These are phyloP conservation scores for Kryptolebias marmoratus DNA, from an alignment of 2,113 vertebrate genomes.

Conservation along the genomic window DNA sequence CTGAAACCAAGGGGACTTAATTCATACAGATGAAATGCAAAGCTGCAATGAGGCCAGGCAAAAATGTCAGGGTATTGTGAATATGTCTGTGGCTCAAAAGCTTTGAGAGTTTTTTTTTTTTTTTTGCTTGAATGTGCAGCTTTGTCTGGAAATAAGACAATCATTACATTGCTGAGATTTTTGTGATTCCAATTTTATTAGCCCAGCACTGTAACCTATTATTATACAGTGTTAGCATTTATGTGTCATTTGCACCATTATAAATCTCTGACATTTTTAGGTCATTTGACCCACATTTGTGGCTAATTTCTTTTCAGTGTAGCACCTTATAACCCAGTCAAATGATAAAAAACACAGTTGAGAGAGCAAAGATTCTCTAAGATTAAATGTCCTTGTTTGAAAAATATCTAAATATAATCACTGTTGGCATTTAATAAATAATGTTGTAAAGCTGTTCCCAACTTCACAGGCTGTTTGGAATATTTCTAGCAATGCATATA, in stretches of 20 bases:
- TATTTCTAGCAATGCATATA: neutral
- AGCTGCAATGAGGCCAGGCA: neutral
- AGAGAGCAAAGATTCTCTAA: neutral
- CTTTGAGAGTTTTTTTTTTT: neutral
- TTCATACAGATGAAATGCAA: neutral
- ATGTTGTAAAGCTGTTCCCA: neutral
- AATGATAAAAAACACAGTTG: neutral
- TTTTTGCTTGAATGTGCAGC: neutral
- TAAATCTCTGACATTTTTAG: neutral
- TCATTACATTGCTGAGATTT: neutral
- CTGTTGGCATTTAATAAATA: neutral
- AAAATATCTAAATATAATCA: neutral
- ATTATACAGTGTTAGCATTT: neutral
- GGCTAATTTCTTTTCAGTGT: neutral
- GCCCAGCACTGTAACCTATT: neutral
- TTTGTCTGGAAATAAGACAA: neutral
- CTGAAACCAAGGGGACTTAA: neutral
- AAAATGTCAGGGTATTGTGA: neutral
- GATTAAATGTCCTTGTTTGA: neutral
- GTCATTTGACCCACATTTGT: neutral
- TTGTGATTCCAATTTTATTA: neutral
- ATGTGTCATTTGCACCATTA: neutral
- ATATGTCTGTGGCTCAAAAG: neutral
- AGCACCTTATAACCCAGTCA: neutral
- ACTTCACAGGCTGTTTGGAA: neutral